These are phyloP conservation scores for Napeogenes sylphis DNA, from an alignment of 2,888 invertebrate species.

Conservation along the genomic window DNA sequence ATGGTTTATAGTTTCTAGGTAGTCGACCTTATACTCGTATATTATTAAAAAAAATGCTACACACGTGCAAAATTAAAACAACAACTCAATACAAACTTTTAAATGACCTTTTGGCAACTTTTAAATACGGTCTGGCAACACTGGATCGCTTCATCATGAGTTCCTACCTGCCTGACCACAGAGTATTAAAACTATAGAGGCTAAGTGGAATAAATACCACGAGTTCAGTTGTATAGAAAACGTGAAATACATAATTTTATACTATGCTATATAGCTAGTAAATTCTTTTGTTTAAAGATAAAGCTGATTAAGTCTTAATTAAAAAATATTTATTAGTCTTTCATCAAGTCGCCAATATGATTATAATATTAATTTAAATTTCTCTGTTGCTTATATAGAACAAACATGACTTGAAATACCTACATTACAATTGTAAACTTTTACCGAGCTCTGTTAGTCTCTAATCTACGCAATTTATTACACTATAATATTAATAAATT, in stretches of 20 bases:
- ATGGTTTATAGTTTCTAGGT: constrained; percentile 28
- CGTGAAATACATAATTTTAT: too few relatives aligned
- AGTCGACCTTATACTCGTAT: constrained; percentile 23
- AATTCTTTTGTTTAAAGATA: too few relatives aligned
- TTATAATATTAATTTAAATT: too few relatives aligned
- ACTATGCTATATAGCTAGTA: too few relatives aligned
- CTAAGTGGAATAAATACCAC: constrained; percentile 13
- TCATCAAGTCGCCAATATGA: too few relatives aligned
- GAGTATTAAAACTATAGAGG: constrained; percentile 39
- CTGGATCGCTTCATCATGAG: constrained; percentile 65
- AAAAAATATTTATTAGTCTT: too few relatives aligned
- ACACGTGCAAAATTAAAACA: constrained; percentile 12
- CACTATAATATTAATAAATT: constrained; percentile 2
- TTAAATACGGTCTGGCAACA: constrained; percentile 44
- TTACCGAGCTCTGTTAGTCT: background rate
- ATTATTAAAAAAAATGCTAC: constrained; percentile 7
- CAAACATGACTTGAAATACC: too few relatives aligned
- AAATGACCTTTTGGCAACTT: constrained; percentile 11
- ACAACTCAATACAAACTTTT: constrained; percentile 4
- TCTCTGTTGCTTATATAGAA: too few relatives aligned
- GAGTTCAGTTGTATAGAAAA: background rate
- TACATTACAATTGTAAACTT: too few relatives aligned
- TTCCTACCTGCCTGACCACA: constrained; percentile 60
- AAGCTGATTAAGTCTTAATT: too few relatives aligned
- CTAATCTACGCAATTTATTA: background rate